These are phyloP conservation scores for Eulithis testata DNA, from an alignment of 2,888 invertebrate genomes.

Conservation along the genomic window DNA sequence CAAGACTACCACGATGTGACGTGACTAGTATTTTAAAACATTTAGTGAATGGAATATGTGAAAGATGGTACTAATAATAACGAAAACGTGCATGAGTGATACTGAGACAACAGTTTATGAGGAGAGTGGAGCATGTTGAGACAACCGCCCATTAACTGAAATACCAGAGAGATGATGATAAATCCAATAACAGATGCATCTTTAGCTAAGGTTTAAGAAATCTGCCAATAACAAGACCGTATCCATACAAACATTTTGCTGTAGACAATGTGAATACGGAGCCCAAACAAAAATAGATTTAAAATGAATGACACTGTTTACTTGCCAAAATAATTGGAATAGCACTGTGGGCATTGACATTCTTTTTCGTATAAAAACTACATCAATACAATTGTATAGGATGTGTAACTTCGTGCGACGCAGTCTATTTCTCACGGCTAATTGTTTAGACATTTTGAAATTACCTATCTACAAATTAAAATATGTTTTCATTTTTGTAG, in stretches of 20 bases:
- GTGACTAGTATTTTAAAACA: not conserved
- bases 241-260: slow-evolving; percentile 53
- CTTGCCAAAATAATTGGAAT: slow-evolving; percentile 81
- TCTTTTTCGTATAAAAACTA: slow-evolving; percentile 36
- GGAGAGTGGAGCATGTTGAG: not conserved
- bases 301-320: slow-evolving; percentile 74
- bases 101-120: not conserved
- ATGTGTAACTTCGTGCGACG: slow-evolving; percentile 33
- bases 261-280: slow-evolving; percentile 63
- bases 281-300: slow-evolving; percentile 75
- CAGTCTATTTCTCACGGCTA: slow-evolving; percentile 33
- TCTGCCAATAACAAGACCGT: not conserved
- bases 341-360: slow-evolving; percentile 67
- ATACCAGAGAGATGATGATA: not conserved
- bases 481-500: slow-evolving; percentile 8
- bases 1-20: not conserved
- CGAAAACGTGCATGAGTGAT: not conserved
- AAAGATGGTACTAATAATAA: not conserved
- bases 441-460: slow-evolving; percentile 18
- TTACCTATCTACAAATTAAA: slow-evolving; percentile 11
- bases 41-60: not conserved
- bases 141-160: not conserved
- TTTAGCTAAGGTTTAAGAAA: not conserved
- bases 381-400: slow-evolving; percentile 21
- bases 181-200: not conserved